Conservation (phyloP, 2,113 vertebrate genomes). For the Platycercus adscitus region DNA sequence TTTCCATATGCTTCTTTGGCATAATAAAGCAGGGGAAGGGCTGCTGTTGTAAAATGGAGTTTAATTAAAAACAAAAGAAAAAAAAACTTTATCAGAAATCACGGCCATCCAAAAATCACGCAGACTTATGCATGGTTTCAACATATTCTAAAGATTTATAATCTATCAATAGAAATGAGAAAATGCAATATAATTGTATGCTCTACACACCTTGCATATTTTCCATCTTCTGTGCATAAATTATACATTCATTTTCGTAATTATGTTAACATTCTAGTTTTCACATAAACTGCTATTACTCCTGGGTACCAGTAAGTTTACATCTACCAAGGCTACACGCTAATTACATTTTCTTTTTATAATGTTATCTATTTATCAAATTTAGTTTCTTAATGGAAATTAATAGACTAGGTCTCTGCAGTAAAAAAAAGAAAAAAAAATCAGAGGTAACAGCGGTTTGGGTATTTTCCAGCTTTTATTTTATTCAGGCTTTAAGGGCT, state of each 20-base stretch:
- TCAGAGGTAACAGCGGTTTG: not conserved
- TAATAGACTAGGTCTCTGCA: constrained; percentile 46
- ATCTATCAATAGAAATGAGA: constrained; percentile 59
- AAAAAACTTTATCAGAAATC: constrained; percentile 68
- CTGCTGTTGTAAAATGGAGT: constrained; percentile 65
- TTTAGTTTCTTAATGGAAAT: constrained; percentile 65
- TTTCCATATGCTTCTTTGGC: constrained; percentile 77
- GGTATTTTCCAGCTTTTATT: not conserved
- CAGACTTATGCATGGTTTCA: constrained; percentile 39
- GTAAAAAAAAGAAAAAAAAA: not conserved
- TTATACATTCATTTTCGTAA: constrained; percentile 72
- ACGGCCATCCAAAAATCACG: constrained; percentile 40
- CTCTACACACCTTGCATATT: constrained; percentile 63
- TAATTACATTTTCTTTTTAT: constrained; percentile 65
- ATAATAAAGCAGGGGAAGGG: constrained; percentile 68
- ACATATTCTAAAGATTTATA: constrained; percentile 58
- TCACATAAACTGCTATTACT: constrained; percentile 71
- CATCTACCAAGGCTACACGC: constrained; percentile 51
- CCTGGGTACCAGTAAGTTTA: constrained; percentile 66
- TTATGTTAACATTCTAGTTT: constrained; percentile 71
- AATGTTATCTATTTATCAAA: constrained; percentile 64
- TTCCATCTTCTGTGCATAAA: constrained; percentile 67
- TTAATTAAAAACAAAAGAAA: constrained; percentile 79
- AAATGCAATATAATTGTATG: constrained; percentile 50
- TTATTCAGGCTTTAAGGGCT: not conserved